phyloP scores from a whole-genome alignment of 2,888 invertebrate genomes.

The Acheta domesticus region DNA sequence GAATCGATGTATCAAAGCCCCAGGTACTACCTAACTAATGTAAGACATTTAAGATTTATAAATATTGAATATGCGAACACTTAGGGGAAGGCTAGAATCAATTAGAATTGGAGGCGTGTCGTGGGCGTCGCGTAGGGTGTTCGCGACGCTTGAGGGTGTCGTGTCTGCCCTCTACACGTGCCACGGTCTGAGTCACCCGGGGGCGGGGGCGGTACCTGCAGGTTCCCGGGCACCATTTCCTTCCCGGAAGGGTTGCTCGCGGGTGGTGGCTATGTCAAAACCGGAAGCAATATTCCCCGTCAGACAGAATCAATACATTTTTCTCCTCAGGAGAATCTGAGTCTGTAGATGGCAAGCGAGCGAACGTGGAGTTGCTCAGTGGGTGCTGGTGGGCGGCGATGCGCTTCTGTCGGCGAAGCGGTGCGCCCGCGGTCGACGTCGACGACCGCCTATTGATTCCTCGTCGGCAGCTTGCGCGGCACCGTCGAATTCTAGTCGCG shows the following conservation, averaged over 20 bases:
- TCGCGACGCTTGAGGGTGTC: background rate
- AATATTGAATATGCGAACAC: too few species aligned
- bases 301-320: slow-evolving; percentile 5
- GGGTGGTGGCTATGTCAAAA: background rate
- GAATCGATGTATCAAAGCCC: too few species aligned
- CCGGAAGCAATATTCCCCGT: background rate
- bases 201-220: slow-evolving; percentile 18
- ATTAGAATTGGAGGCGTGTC: background rate
- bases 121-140: background rate
- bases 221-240: slow-evolving; percentile 4
- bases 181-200: background rate
- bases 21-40: too few species aligned
- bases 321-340: background rate
- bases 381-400: background rate
- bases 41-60: too few species aligned
- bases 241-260: background rate
- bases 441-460: slow-evolving; percentile 27
- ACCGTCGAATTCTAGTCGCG: slow-evolving; percentile 18
- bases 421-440: background rate
- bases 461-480: background rate
- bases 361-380: background rate
- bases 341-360: background rate
- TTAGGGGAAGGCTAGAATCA: slow-evolving; percentile 1
- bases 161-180: background rate
- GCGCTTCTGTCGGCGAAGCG: slow-evolving; percentile 1